phyloP scores from a whole-genome alignment of 2,888 invertebrate species.

The Sthenelais limicola region DNA sequence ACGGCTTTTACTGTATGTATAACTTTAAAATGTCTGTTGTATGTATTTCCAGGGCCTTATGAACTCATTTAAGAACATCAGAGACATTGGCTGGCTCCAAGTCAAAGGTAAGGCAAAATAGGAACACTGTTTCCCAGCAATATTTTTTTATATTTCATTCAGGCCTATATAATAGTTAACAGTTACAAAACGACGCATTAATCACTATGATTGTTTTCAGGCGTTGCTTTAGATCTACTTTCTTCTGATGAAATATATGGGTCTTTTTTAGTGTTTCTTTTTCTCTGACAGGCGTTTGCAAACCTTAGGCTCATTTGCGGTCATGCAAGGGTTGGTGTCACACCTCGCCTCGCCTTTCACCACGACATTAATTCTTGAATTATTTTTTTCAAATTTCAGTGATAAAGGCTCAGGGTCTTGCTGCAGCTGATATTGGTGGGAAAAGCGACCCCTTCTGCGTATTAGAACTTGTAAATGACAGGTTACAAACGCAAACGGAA shows the following conservation, averaged over 20 bases:
- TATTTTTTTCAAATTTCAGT: conserved; percentile 75
- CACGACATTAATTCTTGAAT: not conserved
- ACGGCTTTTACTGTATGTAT: too few relatives aligned
- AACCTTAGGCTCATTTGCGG: too few relatives aligned
- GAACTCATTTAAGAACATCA: conserved; percentile 80
- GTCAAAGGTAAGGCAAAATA: conserved; percentile 85
- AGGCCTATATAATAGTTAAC: too few relatives aligned
- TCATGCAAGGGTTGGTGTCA: too few relatives aligned
- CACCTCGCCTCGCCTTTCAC: not conserved
- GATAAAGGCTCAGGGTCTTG: conserved; percentile 85
- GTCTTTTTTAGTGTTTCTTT: too few relatives aligned
- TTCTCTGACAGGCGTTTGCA: not conserved
- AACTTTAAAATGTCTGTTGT: too few relatives aligned
- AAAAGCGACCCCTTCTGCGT: conserved; percentile 99
- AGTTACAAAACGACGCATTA: too few relatives aligned
- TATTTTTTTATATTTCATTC: too few relatives aligned
- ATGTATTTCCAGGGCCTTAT: conserved; percentile 80
- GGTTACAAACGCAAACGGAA: conserved; percentile 97
- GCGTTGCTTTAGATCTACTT: too few relatives aligned
- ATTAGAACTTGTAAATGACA: conserved; percentile 92
- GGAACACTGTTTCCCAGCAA: too few relatives aligned
- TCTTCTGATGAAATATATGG: too few relatives aligned
- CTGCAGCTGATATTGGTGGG: conserved; percentile 95
- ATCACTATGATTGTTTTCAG: too few relatives aligned
- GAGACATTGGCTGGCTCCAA: conserved; percentile 94